Conservation (phyloP, 1,140 invertebrate genomes). For the Heliothis subflexa region DNA sequence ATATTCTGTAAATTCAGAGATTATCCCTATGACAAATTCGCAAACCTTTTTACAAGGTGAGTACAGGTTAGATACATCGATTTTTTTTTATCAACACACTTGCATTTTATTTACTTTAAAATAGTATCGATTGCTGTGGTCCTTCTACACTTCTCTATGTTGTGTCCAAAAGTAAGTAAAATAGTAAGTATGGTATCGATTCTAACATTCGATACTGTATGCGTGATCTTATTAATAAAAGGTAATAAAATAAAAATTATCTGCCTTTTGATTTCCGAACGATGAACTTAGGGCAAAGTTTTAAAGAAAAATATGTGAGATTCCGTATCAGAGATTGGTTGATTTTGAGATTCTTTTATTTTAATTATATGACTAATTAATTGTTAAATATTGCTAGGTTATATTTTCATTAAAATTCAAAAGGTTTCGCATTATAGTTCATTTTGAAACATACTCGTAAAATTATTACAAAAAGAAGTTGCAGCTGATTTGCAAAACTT, state of each 20-base stretch:
- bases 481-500: background rate
- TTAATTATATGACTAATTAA: too few species aligned
- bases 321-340: background rate
- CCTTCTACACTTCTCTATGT: background rate
- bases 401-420: background rate
- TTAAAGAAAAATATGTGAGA: background rate
- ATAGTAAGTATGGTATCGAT: constrained; percentile 5
- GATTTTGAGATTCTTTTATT: too few species aligned
- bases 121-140: background rate
- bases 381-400: too few species aligned
- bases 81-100: too few species aligned
- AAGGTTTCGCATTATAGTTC: too few species aligned
- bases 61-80: too few species aligned
- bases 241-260: constrained; percentile 39
- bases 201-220: constrained; percentile 48
- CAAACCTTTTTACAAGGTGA: too few species aligned
- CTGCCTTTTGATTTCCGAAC: constrained; percentile 17
- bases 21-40: too few species aligned
- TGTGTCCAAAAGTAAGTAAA: constrained; percentile 2
- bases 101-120: background rate
- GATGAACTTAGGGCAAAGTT: constrained; percentile 20
- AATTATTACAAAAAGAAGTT: background rate
- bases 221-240: constrained; percentile 47
- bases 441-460: too few species aligned
- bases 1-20: too few species aligned